These are phyloP conservation scores for Nezara viridula DNA, from an alignment of 2,888 invertebrate genomes.

Conservation along the genomic window DNA sequence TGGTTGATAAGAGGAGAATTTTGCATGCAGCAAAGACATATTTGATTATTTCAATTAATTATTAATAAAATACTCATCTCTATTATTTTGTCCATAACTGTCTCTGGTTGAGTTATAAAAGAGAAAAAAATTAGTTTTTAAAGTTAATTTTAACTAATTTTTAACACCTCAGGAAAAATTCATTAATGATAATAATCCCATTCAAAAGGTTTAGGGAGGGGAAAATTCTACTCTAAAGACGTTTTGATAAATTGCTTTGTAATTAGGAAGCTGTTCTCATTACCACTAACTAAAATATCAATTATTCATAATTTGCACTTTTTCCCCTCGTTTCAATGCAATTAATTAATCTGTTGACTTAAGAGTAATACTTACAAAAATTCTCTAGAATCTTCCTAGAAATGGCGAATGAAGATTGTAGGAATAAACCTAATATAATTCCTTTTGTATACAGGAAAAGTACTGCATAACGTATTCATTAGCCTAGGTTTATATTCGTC, in stretches of 20 bases:
- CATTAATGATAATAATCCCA: conserved; percentile 2
- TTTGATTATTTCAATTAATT: too few species aligned
- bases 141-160: neutral
- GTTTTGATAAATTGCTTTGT: conserved; percentile 11
- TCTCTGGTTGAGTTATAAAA: too few species aligned
- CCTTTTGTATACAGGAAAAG: neutral
- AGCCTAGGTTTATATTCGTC: neutral
- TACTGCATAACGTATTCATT: neutral
- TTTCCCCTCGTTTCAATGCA: neutral
- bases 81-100: too few species aligned
- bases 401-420: neutral
- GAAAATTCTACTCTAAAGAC: neutral
- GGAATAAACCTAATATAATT: neutral
- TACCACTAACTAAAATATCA: conserved; percentile 10
- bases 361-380: neutral
- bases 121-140: neutral
- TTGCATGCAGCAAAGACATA: too few species aligned
- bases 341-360: neutral
- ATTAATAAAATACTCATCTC: neutral
- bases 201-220: neutral
- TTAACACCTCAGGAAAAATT: neutral
- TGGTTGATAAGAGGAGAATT: too few species aligned
- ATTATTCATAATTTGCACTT: neutral
- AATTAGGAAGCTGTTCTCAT: neutral
- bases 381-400: neutral